Percentiles rank a stretch among this genome's conserved stretches.
These are phyloP conservation scores for Epizoanthus scotinus DNA, from an alignment of 92 coral and sea anemone genomes.

Conservation along the genomic window DNA sequence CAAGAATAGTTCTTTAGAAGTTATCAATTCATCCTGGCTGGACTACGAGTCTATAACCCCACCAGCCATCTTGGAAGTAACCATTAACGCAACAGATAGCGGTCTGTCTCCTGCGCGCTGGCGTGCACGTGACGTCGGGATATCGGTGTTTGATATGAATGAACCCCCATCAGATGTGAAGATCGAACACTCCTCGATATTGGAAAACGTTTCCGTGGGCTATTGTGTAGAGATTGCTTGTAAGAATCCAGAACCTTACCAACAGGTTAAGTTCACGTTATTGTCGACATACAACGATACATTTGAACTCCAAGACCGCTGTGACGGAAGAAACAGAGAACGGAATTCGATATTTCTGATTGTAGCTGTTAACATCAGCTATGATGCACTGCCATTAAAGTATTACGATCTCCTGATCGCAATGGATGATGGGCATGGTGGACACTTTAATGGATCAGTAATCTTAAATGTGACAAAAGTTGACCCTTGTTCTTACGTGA, in stretches of 20 bases:
- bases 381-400: background rate
- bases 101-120: slow-evolving; percentile 61
- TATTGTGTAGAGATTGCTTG: slow-evolving; percentile 69
- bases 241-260: slow-evolving; percentile 75
- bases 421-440: slow-evolving; percentile 35
- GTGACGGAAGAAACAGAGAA: slow-evolving; percentile 72
- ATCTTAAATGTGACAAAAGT: slow-evolving; percentile 65
- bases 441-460: slow-evolving; percentile 57
- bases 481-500: slow-evolving; percentile 73
- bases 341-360: slow-evolving; percentile 49
- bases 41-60: slow-evolving; percentile 77
- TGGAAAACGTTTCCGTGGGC: slow-evolving; percentile 68
- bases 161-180: slow-evolving; percentile 71
- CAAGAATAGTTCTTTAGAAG: slow-evolving; percentile 49
- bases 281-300: slow-evolving; percentile 50
- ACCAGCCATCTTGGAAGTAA: slow-evolving; percentile 53
- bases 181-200: slow-evolving; percentile 56
- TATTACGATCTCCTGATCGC: slow-evolving; percentile 14
- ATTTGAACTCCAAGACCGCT: slow-evolving; percentile 58
- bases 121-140: slow-evolving; percentile 55
- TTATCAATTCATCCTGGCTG: slow-evolving; percentile 68
- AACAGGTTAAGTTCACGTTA: slow-evolving; percentile 60
- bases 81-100: slow-evolving; percentile 76
- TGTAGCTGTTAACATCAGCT: slow-evolving; percentile 9
- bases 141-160: slow-evolving; percentile 69